Conservation (phyloP, 2,113 vertebrate species). For the Hiodon alosoides region DNA sequence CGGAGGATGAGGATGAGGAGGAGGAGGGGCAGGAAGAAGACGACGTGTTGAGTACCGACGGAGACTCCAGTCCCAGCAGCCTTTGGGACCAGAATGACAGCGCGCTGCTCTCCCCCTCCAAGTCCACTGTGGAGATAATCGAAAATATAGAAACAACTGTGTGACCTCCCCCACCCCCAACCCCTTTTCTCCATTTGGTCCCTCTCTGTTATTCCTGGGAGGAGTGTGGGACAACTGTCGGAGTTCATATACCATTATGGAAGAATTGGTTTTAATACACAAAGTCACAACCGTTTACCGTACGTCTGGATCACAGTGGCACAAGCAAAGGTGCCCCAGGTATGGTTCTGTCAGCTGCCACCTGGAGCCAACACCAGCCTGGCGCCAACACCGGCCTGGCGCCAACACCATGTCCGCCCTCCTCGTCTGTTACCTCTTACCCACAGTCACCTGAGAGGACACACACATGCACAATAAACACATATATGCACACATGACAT, state of each 20-base stretch:
- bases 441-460: constrained; percentile 5
- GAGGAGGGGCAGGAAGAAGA: constrained; percentile 35
- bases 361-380: background rate
- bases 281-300: background rate
- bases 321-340: background rate
- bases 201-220: background rate
- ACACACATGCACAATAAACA: too few species aligned
- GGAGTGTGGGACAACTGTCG: background rate
- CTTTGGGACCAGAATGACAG: constrained; percentile 91
- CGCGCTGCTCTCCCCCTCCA: constrained; percentile 83
- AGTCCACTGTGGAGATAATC: constrained; percentile 91
- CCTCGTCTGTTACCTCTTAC: background rate
- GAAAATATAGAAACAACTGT: constrained; percentile 98
- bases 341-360: background rate
- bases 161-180: constrained; percentile 52
- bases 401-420: background rate
- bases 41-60: constrained; percentile 64
- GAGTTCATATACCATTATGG: background rate
- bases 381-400: background rate
- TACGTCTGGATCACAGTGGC: background rate
- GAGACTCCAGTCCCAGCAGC: constrained; percentile 85
- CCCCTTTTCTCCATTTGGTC: background rate
- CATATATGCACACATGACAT: too few species aligned
- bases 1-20: constrained; percentile 72
- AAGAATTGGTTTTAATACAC: background rate